Base-by-base conservation (phyloP, 1,140 invertebrate species). In the Tribolium madens region DNA sequence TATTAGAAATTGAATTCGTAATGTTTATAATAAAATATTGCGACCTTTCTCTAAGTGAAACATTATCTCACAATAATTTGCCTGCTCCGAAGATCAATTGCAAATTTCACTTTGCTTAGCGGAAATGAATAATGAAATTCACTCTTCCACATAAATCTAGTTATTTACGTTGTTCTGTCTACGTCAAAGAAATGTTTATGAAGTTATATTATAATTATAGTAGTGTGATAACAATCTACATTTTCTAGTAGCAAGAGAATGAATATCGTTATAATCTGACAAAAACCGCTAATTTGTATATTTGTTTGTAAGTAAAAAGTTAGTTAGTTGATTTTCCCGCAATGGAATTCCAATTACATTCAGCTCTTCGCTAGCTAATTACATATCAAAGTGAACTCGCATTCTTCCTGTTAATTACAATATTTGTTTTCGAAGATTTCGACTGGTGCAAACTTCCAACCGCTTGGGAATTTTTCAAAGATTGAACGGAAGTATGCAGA, bases 331-430 rank as follows among this genome's bases (percentile, higher is more conserved):
- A 3, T 77, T 77, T 57, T 50, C 73, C 68, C 50, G 26, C 68
- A 48, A 13, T 64, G 79, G 79, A 81, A 81, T 81, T 81, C 77
- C 79, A 81, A 81, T 81, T 81, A 81, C 75, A 81, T 70, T 70
- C 48, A 77, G 79, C 76, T 81, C 72, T 75, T 64, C 78, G 33
- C 15, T 36, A 78, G 70, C 81, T 83, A 83, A 83, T 83, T 83
- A 83, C 82, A 81, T 83, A 83, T 83, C 82, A 82, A 83, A 82
- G 79, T 78, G 71, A 76, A 42, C 73, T 80, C 77, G 75, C 79
- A 81, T 81, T 81, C 80, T 81, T 81, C 76, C 77, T 79, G 79
- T 81, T 81, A 81, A 81, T 81, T 81, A 81, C 79, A 79, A 81
- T 81, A 81, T 81, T 80, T 80, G 79, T 81, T 81, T 81, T 80